Base-by-base conservation (phyloP, 1,140 invertebrate species). In the Trichoplusia ni region DNA sequence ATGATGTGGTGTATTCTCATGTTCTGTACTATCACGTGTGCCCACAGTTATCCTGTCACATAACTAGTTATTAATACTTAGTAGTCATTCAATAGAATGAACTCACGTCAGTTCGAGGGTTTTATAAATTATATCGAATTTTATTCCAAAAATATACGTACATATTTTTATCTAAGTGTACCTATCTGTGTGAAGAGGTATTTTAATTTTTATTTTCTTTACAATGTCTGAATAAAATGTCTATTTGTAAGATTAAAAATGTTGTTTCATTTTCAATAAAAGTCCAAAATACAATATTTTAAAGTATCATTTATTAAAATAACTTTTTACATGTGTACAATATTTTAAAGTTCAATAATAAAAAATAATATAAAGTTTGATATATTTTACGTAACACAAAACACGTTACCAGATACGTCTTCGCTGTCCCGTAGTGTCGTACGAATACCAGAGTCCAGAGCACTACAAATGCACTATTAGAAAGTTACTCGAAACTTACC, bases 81-180 rank as follows among this genome's bases (percentile, higher is more conserved):
- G 71, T 76, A 82, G 73, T 78, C 69, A 71, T 81, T 80, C 64
- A 63, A 59, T 64, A 44, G 56, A 73, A 67, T 77, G 69, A 73
- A 68, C 63, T 68, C 71, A n/a, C 68, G 75, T 75, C 66, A 74
- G 69, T 81, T 71, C 53, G 73, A 72, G 61, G 60, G 61, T 69
- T 73, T 77, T 73, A 74, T 77, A 64, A 77, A 80, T 75, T 86
- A 77, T 86, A 86, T 84, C 78, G 80, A 88, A 84, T 85, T 88
- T 82, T 80, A 86, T 81, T 83, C 84, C 71, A 82, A 69, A 82
- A 78, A 70, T 71, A 79, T 76, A 76, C 69, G 73, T 79, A 77
- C 71, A 81, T 87, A 88, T 86, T 90, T 87, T 88, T 83, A 85
- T 88, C 87, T 88, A 85, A 81, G 72, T 86, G 82, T 82, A 74